These are phyloP conservation scores for Drosophila austrosaltans DNA, from an alignment of 2,888 invertebrate species.

Conservation along the genomic window DNA sequence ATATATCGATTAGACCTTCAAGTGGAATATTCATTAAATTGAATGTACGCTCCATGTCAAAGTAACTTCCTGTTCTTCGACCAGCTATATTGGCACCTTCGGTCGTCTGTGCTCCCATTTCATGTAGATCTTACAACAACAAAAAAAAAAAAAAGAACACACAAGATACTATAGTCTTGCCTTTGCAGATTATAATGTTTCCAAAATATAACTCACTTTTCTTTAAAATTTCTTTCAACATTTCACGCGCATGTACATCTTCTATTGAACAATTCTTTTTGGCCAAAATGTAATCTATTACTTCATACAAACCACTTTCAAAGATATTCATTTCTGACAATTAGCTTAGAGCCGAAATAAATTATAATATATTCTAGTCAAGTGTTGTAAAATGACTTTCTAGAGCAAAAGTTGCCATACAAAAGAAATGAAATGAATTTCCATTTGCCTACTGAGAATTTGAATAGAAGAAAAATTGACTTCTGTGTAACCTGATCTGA, in stretches of 20 bases:
- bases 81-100: conserved; percentile 37
- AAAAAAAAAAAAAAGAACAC: too few species aligned
- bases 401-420: not conserved
- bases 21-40: conserved; percentile 19
- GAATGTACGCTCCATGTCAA: conserved; percentile 53
- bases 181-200: too few species aligned
- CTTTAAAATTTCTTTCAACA: conserved; percentile 19
- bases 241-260: conserved; percentile 4
- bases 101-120: conserved; percentile 25
- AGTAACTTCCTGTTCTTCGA: conserved; percentile 42
- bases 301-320: conserved; percentile 17
- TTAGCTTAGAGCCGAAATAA: not conserved
- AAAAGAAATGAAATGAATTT: not conserved
- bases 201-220: conserved; percentile 41
- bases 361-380: too few species aligned
- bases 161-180: not conserved
- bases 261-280: conserved; percentile 14
- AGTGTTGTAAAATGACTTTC: conserved; percentile 5
- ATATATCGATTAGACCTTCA: conserved; percentile 14
- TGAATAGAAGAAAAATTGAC: not conserved
- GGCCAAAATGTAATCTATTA: conserved; percentile 30
- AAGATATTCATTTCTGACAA: conserved; percentile 10
- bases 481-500: not conserved
- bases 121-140: conserved; percentile 30
- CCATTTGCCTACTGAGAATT: too few species aligned